These are phyloP conservation scores for Naso thynnoides DNA, from an alignment of 2,797 vertebrate genomes.

Conservation along the genomic window DNA sequence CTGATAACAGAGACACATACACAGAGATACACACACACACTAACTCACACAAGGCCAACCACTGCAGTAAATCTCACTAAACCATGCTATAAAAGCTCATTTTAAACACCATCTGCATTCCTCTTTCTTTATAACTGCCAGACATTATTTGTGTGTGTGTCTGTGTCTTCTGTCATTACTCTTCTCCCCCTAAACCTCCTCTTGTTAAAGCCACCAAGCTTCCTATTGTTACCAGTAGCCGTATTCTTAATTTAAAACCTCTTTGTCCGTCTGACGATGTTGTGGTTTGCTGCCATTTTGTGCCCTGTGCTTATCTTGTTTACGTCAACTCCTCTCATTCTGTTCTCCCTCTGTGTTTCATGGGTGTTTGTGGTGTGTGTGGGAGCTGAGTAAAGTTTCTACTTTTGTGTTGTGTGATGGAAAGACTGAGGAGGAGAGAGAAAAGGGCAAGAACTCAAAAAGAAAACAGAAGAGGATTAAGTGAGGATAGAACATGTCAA, in stretches of 20 bases:
- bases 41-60: conserved; percentile 17
- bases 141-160: conserved; percentile 41
- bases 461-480: conserved; percentile 34
- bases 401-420: conserved; percentile 32
- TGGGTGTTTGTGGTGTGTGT: conserved; percentile 35
- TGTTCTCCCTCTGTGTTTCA: conserved; percentile 9
- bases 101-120: conserved; percentile 77
- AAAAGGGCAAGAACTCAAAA: background rate
- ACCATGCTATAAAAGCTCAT: conserved; percentile 73
- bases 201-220: conserved; percentile 46
- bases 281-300: conserved; percentile 39
- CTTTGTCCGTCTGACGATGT: conserved; percentile 3
- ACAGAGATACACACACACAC: conserved; percentile 24
- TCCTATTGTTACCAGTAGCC: conserved; percentile 48
- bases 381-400: conserved; percentile 38
- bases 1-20: conserved; percentile 43
- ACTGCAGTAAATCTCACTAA: conserved; percentile 65
- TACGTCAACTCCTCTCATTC: conserved; percentile 29
- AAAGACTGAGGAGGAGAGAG: conserved; percentile 39
- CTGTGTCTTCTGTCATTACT: conserved; percentile 42
- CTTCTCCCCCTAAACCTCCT: conserved; percentile 25
- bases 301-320: conserved; percentile 31
- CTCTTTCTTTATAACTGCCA: conserved; percentile 60
- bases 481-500: conserved; percentile 34
- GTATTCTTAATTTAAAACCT: conserved; percentile 50